Base-by-base conservation (phyloP, 30 jellyfish, hydroid and myxozoan genomes). In the Phacellophora camtschatica region DNA sequence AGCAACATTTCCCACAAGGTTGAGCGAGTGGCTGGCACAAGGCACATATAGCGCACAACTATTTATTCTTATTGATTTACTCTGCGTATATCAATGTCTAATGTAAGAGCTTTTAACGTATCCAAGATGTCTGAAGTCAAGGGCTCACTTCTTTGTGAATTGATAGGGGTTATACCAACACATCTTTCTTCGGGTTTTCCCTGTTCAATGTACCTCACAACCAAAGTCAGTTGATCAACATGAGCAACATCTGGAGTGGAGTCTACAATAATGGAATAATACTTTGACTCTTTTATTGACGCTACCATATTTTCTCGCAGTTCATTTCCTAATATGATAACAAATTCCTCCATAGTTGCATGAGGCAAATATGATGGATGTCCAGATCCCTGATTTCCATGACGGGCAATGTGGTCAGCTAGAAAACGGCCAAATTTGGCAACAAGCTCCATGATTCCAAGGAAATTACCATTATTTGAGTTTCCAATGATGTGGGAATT, bases 231-330 rank as follows among this genome's bases (percentile, higher is more conserved):
- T 48, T 78, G 90, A 63, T 35, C 90, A 61, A 78, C 76, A 62
- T 78, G 90, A 30, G 89, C 29, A 19, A 81, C 41, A 35, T 81
- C 93, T 48, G 93, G 82, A 34, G 88, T 68, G 75, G 93, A 81
- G 89, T 81, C 93, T 7, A 81, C 83, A 46, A 54, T 53, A 24
- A 81, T 67, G 46, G 90, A 81, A 59, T 15, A 68, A 46, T 81
- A 81, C 58, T 81, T 81, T 45, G 93, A 51, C 30, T 43, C 28
- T 29, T 67, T 29, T 18, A 78, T 28, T 39, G 67, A 68, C 15
- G 51, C 41, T 25, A 78, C 31, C n/a, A 78, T 59, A 15, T 20
- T 43, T 36, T 45, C 45, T 32, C 37, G 13, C 69, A 78, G 33
- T 24, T 56, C 56, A 45, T 23, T 33, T 41, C 89, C 78, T 41